Evolutionary conservation across 2,888 invertebrate species (phyloP).

Genomic region (Icerya purchasi): DNA sequence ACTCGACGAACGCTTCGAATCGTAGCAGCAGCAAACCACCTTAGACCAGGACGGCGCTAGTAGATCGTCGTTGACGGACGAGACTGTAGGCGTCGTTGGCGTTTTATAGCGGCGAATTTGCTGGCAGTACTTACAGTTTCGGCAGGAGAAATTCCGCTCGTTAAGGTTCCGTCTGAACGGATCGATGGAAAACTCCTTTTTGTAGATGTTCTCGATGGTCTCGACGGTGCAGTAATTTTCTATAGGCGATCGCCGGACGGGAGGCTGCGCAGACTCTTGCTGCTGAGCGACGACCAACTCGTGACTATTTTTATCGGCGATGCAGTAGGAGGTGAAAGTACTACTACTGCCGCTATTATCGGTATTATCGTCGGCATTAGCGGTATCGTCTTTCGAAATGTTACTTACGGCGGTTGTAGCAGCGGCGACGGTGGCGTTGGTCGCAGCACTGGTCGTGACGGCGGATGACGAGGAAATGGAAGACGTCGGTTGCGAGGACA

Average conservation of each 20-base stretch:
- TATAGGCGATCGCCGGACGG: neutral
- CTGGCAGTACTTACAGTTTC: neutral
- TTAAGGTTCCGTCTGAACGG: slow-evolving; percentile 9
- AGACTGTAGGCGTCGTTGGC: neutral
- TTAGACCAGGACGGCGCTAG: neutral
- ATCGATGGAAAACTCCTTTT: slow-evolving; percentile 15
- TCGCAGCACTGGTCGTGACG: neutral
- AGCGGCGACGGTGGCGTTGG: neutral
- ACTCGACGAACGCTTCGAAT: neutral
- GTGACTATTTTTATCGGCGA: slow-evolving; percentile 3
- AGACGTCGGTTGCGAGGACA: neutral
- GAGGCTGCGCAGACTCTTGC: too few relatives aligned
- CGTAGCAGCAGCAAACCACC: neutral
- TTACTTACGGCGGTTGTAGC: neutral
- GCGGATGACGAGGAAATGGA: neutral
- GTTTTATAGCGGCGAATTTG: neutral
- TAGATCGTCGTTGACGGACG: slow-evolving; percentile 3
- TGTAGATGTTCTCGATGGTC: slow-evolving; percentile 9
- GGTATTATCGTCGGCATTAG: neutral
- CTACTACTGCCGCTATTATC: neutral
- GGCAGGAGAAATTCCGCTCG: slow-evolving; percentile 16
- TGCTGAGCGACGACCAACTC: neutral
- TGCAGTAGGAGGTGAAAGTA: slow-evolving; percentile 1
- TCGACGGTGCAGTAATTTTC: neutral
- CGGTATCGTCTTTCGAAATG: too few relatives aligned